Evolutionary conservation across 2,113 vertebrate genomes (phyloP).

Genomic region (Puffinus mauretanicus): DNA sequence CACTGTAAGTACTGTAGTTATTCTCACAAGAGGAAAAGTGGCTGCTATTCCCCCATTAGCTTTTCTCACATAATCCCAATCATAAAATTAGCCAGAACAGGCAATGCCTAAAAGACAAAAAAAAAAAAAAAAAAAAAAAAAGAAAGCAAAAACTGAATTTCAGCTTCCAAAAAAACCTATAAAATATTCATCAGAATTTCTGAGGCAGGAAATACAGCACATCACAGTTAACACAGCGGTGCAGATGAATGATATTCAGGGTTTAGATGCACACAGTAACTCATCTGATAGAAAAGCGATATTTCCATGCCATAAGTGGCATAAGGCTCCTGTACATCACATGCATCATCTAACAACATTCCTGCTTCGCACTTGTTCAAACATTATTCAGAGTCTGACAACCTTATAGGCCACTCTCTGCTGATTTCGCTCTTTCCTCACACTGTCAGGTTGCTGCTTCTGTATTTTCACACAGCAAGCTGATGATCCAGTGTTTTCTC

Average conservation of each 20-base stretch:
- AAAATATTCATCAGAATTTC: constrained; percentile 58
- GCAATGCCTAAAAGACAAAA: background rate
- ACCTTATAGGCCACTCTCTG: constrained; percentile 2
- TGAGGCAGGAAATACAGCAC: constrained; percentile 25
- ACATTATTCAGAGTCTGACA: constrained; percentile 47
- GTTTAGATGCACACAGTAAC: constrained; percentile 1
- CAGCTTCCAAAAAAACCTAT: constrained; percentile 9
- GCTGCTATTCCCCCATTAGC: background rate
- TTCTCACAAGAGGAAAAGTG: constrained; percentile 11
- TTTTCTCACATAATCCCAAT: constrained; percentile 28
- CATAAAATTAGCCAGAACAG: constrained; percentile 31
- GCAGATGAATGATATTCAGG: constrained; percentile 17
- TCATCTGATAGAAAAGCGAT: background rate
- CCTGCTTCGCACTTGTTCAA: constrained; percentile 2
- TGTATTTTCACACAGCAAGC: background rate
- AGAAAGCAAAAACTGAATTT: constrained; percentile 12
- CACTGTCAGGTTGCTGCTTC: background rate
- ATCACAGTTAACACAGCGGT: background rate
- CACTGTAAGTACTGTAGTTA: background rate
- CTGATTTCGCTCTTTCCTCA: constrained; percentile 7
- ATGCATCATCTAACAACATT: constrained; percentile 26
- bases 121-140: background rate
- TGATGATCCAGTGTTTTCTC: constrained; percentile 28
- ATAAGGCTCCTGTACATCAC: background rate
- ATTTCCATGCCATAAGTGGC: background rate